Conservation (phyloP, 2,888 invertebrate genomes). For the Choreutis nemorana region DNA sequence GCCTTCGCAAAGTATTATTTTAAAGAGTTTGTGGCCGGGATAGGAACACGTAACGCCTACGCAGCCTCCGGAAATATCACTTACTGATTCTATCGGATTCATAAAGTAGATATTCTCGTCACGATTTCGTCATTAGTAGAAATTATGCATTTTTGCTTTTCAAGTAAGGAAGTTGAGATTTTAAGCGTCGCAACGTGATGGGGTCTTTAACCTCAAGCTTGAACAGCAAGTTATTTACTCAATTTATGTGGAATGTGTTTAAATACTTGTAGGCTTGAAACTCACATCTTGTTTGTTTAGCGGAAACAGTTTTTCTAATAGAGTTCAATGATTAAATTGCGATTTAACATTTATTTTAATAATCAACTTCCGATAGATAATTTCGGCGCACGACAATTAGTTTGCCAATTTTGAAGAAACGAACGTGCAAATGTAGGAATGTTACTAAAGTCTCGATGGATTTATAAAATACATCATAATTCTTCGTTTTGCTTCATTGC, state of each 20-base stretch:
- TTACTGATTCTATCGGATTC: constrained; percentile 38
- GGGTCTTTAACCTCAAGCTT: constrained; percentile 21
- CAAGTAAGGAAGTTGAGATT: constrained; percentile 37
- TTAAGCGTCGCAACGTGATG: constrained; percentile 30
- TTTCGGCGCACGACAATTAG: no score
- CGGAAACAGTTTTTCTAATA: no score
- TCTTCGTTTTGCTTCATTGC: no score
- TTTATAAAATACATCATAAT: no score
- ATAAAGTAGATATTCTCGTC: constrained; percentile 36
- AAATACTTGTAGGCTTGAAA: neutral
- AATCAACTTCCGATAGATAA: no score
- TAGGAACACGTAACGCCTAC: constrained; percentile 41
- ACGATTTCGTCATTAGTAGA: constrained; percentile 57
- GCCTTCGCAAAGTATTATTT: constrained; percentile 41
- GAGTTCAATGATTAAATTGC: no score
- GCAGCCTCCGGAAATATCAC: constrained; percentile 47
- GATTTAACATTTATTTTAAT: no score
- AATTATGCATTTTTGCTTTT: constrained; percentile 43
- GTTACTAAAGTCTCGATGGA: no score
- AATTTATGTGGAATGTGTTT: neutral
- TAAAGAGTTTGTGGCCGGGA: constrained; percentile 28
- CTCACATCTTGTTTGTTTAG: neutral
- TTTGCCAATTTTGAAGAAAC: no score
- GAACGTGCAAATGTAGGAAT: no score
- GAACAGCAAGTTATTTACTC: neutral